Evolutionary conservation across 2,113 vertebrate species (phyloP).

Genomic region (Leuciscus idus): DNA sequence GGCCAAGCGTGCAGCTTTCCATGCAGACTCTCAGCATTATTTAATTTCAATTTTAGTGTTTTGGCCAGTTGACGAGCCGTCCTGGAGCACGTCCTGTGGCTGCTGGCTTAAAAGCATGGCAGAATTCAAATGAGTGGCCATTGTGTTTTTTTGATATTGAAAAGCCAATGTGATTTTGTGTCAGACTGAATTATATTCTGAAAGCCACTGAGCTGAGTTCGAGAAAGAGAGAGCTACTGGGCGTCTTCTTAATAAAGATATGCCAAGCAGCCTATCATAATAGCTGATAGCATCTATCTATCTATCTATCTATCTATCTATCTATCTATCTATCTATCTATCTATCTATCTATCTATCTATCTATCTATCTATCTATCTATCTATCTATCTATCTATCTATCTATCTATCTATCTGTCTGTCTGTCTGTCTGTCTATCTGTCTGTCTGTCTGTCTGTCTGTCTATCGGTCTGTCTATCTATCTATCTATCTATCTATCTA

Average conservation of each 20-base stretch:
- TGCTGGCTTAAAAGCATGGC: slow-evolving; percentile 37
- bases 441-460: no score
- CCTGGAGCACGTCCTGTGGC: slow-evolving; percentile 46
- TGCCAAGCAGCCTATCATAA: background rate
- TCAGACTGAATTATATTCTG: background rate
- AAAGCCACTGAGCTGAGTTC: slow-evolving; percentile 26
- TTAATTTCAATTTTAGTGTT: slow-evolving; percentile 64
- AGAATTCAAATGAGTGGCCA: slow-evolving; percentile 34
- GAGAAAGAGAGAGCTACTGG: background rate
- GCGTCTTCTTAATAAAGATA: background rate
- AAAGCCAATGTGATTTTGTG: slow-evolving; percentile 10
- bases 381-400: no score
- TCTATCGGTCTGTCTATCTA: no score
- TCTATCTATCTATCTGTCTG: no score
- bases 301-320: no score
- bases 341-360: no score
- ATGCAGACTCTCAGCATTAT: slow-evolving; percentile 55
- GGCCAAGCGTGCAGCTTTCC: slow-evolving; percentile 49
- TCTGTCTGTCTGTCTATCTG: no score
- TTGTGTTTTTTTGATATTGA: slow-evolving; percentile 20
- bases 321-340: no score
- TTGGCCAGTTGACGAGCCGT: slow-evolving; percentile 22
- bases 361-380: no score
- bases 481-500: no score
- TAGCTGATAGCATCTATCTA: no score